Evolutionary conservation across 1,140 invertebrate species (phyloP).

Genomic region (Caenorhabditis tropicalis): DNA sequence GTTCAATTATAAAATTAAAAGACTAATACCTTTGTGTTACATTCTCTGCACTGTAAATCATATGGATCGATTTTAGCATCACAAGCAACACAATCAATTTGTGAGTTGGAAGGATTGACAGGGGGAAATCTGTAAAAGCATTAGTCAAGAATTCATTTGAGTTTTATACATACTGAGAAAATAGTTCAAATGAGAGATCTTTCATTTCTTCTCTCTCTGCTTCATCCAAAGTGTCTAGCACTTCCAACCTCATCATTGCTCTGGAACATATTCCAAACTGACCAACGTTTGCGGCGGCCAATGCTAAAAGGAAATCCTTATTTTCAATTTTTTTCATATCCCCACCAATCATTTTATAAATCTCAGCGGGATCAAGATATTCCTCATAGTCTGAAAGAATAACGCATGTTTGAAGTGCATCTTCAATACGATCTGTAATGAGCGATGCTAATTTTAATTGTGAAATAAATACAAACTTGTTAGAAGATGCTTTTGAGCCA

Average conservation of each 20-base stretch:
- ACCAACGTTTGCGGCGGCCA: background rate
- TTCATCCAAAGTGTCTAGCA: background rate
- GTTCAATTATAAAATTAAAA: too few relatives aligned
- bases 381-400: slow-evolving; percentile 18
- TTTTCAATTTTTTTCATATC: too few relatives aligned
- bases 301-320: background rate
- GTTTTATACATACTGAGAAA: background rate
- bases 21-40: background rate
- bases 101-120: background rate
- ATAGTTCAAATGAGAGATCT: background rate
- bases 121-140: background rate
- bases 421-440: background rate
- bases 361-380: background rate
- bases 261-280: slow-evolving; percentile 19
- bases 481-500: background rate
- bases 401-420: slow-evolving; percentile 1
- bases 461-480: background rate
- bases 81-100: background rate
- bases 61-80: background rate
- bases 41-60: slow-evolving; percentile 1
- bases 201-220: background rate
- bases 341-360: slow-evolving; percentile 4
- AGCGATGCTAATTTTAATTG: background rate
- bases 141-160: background rate
- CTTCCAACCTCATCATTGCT: slow-evolving; percentile 9